phyloP scores from a whole-genome alignment of 2,888 invertebrate species.

The Capitulum mitella region DNA sequence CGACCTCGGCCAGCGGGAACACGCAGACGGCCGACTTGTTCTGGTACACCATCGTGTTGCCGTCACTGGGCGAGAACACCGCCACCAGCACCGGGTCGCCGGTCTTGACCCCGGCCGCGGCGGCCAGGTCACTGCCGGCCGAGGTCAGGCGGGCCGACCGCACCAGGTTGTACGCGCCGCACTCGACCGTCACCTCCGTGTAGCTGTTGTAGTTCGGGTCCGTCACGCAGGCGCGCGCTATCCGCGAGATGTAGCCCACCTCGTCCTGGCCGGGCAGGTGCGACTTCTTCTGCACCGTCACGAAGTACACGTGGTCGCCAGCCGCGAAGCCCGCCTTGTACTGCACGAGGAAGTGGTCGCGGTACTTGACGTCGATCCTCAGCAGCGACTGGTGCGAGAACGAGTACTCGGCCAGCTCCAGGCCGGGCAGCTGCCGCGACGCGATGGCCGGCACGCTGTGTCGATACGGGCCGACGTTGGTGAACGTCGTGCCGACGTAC shows the following conservation, averaged over 20 bases:
- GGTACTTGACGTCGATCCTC: constrained; percentile 83
- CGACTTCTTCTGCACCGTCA: constrained; percentile 87
- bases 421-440: constrained; percentile 69
- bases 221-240: constrained; percentile 87
- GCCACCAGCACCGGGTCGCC: constrained; percentile 77
- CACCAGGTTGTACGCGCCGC: constrained; percentile 79
- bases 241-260: constrained; percentile 76
- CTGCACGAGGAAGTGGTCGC: constrained; percentile 88
- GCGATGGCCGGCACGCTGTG: constrained; percentile 89
- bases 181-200: constrained; percentile 89
- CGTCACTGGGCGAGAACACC: constrained; percentile 80
- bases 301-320: constrained; percentile 90
- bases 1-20: constrained; percentile 81
- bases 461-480: constrained; percentile 81
- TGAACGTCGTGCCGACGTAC: constrained; percentile 88
- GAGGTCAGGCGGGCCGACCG: constrained; percentile 85
- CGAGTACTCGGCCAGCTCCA: constrained; percentile 72
- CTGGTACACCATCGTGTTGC: constrained; percentile 75
- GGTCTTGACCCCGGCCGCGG: constrained; percentile 64
- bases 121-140: constrained; percentile 74
- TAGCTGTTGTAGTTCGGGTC: constrained; percentile 95
- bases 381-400: constrained; percentile 78
- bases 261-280: constrained; percentile 82
- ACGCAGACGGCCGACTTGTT: constrained; percentile 84
- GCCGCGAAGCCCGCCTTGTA: constrained; percentile 95